phyloP scores from a whole-genome alignment of 2,888 invertebrate species.

The Unio pictorum region DNA sequence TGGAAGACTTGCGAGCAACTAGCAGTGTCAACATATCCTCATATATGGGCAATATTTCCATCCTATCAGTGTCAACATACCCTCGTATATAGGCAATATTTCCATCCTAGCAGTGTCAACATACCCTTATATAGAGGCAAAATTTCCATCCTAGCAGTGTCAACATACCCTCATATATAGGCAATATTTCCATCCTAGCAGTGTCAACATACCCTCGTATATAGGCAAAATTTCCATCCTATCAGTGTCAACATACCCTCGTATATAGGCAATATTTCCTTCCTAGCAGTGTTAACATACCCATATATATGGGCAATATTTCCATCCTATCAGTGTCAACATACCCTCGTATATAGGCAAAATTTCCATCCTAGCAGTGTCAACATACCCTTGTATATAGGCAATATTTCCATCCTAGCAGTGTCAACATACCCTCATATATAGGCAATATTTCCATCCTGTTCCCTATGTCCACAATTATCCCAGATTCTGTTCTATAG shows the following conservation, averaged over 20 bases:
- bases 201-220: too few species aligned
- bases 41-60: conserved; percentile 76
- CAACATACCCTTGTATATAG: too few species aligned
- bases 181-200: conserved; percentile 67
- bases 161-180: conserved; percentile 75
- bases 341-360: too few species aligned
- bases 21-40: conserved; percentile 71
- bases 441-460: conserved; percentile 76
- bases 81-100: conserved; percentile 76
- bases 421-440: conserved; percentile 73
- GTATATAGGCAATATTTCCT: too few species aligned
- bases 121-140: conserved; percentile 76
- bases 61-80: conserved; percentile 67
- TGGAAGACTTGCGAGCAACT: not conserved
- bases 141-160: conserved; percentile 72
- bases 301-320: conserved; percentile 76
- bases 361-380: too few species aligned
- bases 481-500: conserved; percentile 76
- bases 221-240: too few species aligned
- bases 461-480: conserved; percentile 77
- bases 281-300: conserved; percentile 58
- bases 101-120: conserved; percentile 70
- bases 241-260: too few species aligned
- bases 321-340: too few species aligned
- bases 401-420: too few species aligned